A percentile compares a stretch with the other conserved stretches of the same genome.
These are phyloP conservation scores for Pseudococcus longispinus DNA, from an alignment of 2,888 invertebrate genomes.

Conservation along the genomic window DNA sequence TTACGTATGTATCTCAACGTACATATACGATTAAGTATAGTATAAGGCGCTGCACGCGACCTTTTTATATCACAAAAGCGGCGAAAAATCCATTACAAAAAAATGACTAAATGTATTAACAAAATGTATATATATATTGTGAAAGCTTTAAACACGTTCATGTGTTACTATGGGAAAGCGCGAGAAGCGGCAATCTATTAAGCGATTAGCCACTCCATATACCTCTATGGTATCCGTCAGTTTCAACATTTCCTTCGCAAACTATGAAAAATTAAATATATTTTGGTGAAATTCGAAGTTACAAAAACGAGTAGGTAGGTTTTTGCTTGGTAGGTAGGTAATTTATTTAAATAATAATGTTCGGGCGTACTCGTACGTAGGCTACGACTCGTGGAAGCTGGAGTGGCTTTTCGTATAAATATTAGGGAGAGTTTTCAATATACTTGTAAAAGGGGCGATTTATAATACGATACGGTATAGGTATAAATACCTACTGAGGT, in stretches of 20 bases:
- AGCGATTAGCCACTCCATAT: conserved; percentile 56
- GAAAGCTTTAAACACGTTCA: conserved; percentile 40
- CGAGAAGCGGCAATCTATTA: conserved; percentile 54
- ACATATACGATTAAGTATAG: background rate
- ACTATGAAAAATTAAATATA: conserved; percentile 54
- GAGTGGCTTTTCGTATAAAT: conserved; percentile 8
- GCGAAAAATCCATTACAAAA: conserved; percentile 28
- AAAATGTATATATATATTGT: conserved; percentile 5
- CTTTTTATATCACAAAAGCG: conserved; percentile 29
- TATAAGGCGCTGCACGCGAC: conserved; percentile 18
- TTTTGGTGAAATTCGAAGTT: conserved; percentile 40
- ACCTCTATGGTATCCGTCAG: conserved; percentile 56
- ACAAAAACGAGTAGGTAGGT: background rate
- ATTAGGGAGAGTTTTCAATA: background rate
- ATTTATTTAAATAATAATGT: background rate
- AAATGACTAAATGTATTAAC: background rate
- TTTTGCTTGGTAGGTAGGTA: background rate
- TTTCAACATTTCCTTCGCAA: conserved; percentile 56
- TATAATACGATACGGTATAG: background rate
- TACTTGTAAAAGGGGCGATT: background rate
- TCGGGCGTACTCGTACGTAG: background rate
- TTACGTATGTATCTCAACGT: background rate
- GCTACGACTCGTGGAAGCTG: background rate
- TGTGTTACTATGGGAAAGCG: conserved; percentile 49
- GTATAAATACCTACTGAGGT: background rate